Conservation (phyloP, 2,888 invertebrate genomes). For the Hyles lineata region DNA sequence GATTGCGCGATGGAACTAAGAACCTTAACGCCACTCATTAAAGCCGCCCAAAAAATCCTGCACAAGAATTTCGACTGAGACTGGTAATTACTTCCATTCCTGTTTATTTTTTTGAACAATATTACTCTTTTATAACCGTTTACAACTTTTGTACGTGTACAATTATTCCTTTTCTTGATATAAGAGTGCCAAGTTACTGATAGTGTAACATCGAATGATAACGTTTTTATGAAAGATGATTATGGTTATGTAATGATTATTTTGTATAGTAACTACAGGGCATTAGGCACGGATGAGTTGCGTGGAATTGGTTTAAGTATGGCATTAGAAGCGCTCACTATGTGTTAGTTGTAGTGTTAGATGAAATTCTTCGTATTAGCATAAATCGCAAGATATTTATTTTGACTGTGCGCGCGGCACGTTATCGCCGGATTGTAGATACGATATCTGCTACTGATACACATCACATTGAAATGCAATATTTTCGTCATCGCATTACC, state of each 20-base stretch:
- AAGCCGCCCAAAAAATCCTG: constrained; percentile 94
- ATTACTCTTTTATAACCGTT: constrained; percentile 66
- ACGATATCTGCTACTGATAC: constrained; percentile 69
- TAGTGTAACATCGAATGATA: constrained; percentile 33
- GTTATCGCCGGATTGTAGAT: constrained; percentile 56
- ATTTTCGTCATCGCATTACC: constrained; percentile 44
- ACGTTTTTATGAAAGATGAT: constrained; percentile 28
- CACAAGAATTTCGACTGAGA: constrained; percentile 84
- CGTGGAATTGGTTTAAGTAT: constrained; percentile 13
- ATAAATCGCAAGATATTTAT: constrained; percentile 50
- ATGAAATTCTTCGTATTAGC: constrained; percentile 5
- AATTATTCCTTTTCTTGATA: constrained; percentile 32
- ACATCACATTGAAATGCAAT: constrained; percentile 59
- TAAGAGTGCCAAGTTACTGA: constrained; percentile 59
- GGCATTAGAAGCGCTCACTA: constrained; percentile 22
- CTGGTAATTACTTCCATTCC: constrained; percentile 61
- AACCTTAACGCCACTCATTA: constrained; percentile 94
- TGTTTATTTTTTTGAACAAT: constrained; percentile 51
- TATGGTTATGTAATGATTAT: constrained; percentile 34
- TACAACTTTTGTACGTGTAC: constrained; percentile 60
- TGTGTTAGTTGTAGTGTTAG: constrained; percentile 1
- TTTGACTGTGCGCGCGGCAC: constrained; percentile 55
- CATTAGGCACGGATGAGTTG: constrained; percentile 38
- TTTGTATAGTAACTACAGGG: constrained; percentile 38
- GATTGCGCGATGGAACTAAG: constrained; percentile 91